These are phyloP conservation scores for Dione vanillae DNA, from an alignment of 2,888 invertebrate genomes.

Conservation along the genomic window DNA sequence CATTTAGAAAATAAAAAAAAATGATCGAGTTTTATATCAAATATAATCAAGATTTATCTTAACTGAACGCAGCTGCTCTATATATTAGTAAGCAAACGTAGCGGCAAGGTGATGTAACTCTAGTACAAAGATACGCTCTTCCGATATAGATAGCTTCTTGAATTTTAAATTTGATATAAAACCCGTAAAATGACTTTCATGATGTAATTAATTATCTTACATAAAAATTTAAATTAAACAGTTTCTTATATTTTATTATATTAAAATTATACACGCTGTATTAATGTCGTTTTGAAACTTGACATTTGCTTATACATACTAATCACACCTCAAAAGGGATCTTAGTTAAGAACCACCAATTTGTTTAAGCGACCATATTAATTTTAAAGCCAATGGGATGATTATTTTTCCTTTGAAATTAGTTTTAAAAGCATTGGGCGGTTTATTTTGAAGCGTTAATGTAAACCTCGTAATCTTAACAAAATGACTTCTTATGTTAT, in stretches of 20 bases:
- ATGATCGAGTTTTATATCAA: slow-evolving; percentile 18
- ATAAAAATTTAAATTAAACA: not conserved
- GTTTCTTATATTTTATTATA: not conserved
- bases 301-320: slow-evolving; percentile 8
- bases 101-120: not conserved
- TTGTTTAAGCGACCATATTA: slow-evolving; percentile 65
- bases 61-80: not conserved
- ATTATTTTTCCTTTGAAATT: slow-evolving; percentile 56
- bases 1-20: slow-evolving; percentile 17
- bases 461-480: slow-evolving; percentile 55
- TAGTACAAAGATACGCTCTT: not conserved
- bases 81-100: too few relatives aligned
- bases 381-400: slow-evolving; percentile 60
- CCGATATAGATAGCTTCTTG: not conserved
- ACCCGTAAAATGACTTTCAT: slow-evolving; percentile 10
- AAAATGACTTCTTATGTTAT: slow-evolving; percentile 24
- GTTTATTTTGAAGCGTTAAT: slow-evolving; percentile 63
- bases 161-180: slow-evolving; percentile 19
- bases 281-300: not conserved
- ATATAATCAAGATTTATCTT: not conserved
- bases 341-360: slow-evolving; percentile 61
- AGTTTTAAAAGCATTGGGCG: slow-evolving; percentile 67
- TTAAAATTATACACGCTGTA: not conserved
- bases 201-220: slow-evolving; percentile 10
- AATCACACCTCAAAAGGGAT: slow-evolving; percentile 40